Percentiles rank a stretch among this genome's conserved stretches.
phyloP scores from a whole-genome alignment of 2,113 vertebrate species.

The Puffinus mauretanicus region DNA sequence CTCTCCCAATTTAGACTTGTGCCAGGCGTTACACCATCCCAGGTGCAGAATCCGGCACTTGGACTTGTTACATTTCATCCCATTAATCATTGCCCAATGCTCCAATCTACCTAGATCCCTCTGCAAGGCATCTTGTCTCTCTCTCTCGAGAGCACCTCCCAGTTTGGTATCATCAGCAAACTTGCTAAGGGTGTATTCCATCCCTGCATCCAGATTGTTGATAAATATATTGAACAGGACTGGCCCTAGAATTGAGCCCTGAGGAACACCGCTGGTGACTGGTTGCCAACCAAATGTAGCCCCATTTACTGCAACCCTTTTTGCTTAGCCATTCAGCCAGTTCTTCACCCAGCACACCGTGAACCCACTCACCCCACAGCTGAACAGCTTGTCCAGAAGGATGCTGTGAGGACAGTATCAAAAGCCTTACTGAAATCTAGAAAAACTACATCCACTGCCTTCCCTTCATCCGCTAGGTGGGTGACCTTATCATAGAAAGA shows the following conservation, averaged over 20 bases:
- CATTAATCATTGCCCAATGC: background rate
- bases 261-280: background rate
- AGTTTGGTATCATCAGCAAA: background rate
- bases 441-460: background rate
- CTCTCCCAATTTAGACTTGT: background rate
- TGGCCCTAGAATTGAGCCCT: background rate
- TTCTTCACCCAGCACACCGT: rapidly evolving
- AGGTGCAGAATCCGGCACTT: background rate
- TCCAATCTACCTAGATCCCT: background rate
- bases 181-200: background rate
- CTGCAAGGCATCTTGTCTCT: background rate
- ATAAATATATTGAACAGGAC: background rate
- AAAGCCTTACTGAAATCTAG: background rate
- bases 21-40: rapidly evolving
- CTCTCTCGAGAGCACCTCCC: background rate
- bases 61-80: background rate
- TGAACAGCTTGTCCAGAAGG: background rate
- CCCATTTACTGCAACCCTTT: background rate
- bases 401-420: background rate
- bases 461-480: background rate
- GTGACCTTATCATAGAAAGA: background rate
- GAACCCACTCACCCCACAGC: background rate
- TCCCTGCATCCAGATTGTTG: background rate
- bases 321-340: background rate
- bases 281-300: no score